Base-by-base conservation (phyloP, 2,797 vertebrate species). In the Crocodylus rhombifer region DNA sequence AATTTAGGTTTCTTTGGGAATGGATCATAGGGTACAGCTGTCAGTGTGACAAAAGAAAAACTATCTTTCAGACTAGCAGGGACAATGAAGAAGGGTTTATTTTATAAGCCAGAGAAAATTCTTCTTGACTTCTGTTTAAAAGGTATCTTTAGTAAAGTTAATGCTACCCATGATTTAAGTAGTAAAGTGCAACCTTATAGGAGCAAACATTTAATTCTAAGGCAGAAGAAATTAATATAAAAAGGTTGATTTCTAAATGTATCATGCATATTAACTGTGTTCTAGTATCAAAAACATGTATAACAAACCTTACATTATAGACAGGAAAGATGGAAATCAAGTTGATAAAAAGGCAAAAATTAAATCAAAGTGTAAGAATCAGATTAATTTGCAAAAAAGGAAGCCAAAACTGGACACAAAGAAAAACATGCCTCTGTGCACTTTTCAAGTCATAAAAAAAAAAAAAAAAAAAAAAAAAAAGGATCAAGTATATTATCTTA, bases 381-480 rank as follows among this genome's bases (percentile, higher is more conserved):
- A 3, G 6, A 30, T 69, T 92, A 90, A 93, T 84, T 75, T 36
- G 14, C 60, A 36, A 20, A 30, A 30, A 20, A 80, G 91, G 13
- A 55, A 89, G 36, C 1, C 56, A 82, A 57, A 20, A 76, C 15
- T 79, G 23, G 51, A 33, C 17, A 56, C 15, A 14, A n/a, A 67
- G n/a, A 42, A 86, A 42, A 92, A 92, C 67, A 4, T 36, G 26
- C 77, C 56, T 88, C 18, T 82, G 25, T 86, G 36, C 65, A 74
- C 83, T 86, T 36, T 86, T n/a, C n/a, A n/a, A n/a, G n/a, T n/a
- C n/a, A 36, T 36, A 36, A 36, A 36, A 36, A 36, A 36, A 36
- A 36, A 36, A 86, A 86, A 91, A 93, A 93, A 88, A 87, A 69
- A 80, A 79, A 80, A 84, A 78, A n/a, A n/a, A n/a, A n/a, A n/a